Percentiles rank a stretch among this genome's conserved stretches.
Evolutionary conservation across 2,888 invertebrate species (phyloP).

Genomic region (Oligia latruncula): DNA sequence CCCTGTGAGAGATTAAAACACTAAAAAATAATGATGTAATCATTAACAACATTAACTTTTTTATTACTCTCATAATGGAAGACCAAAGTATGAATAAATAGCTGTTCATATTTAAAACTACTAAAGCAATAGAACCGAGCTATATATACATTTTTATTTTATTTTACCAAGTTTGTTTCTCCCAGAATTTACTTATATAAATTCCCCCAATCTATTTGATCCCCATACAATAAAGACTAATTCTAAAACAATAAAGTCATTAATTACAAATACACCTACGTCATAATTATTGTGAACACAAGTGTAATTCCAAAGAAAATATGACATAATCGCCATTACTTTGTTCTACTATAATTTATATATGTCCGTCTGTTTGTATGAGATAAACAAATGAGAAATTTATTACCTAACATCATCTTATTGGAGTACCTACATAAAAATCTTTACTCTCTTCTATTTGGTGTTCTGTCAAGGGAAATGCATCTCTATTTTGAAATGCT

Average conservation of each 20-base stretch:
- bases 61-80: neutral
- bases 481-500: neutral
- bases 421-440: conserved; percentile 47
- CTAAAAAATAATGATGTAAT: neutral
- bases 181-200: neutral
- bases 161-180: neutral
- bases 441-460: neutral
- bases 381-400: conserved; percentile 61
- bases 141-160: neutral
- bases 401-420: conserved; percentile 56
- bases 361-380: conserved; percentile 25
- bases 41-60: neutral
- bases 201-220: neutral
- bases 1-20: neutral
- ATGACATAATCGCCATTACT: conserved; percentile 37
- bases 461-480: conserved; percentile 7
- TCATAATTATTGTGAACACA: conserved; percentile 10
- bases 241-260: conserved; percentile 13
- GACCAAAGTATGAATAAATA: neutral
- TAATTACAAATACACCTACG: conserved; percentile 16
- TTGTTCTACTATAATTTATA: conserved; percentile 38
- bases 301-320: conserved; percentile 2
- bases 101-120: neutral
- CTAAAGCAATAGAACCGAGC: neutral
- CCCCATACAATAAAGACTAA: conserved; percentile 4